Base-by-base conservation (phyloP, 2,797 vertebrate genomes). In the Acomys russatus region DNA sequence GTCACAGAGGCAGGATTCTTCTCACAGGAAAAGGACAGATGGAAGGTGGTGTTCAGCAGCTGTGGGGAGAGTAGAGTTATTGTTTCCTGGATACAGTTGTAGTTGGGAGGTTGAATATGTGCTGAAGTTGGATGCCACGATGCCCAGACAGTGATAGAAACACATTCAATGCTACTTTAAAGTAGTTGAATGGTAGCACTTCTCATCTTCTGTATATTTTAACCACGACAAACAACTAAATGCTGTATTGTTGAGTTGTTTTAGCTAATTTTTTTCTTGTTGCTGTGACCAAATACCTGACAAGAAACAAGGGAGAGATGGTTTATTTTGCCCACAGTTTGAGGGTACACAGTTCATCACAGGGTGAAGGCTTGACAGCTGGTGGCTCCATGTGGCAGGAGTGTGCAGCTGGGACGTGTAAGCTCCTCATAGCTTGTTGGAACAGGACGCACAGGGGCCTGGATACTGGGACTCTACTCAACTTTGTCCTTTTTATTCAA, bases 141-240 rank as follows among this genome's bases (percentile, higher is more conserved):
- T 88, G 54, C 35, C 38, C 64, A 44, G 2, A 66, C 11, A 83
- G 33, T 23, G 74, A 10, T 28, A 20, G n/a, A 22, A 90, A 66
- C 86, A n/a, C 28, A 51, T 68, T 73, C n/a, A 74, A 35, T 94
- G 56, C 11, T 70, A 79, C n/a, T 90, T 90, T 54, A 71, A 85
- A 94, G 35, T 77, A 71, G 30, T 78, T 79, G 63, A 92, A 51
- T 92, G 79, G 10, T 91, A 71, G 77, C 49, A 94, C 82, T 95
- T 64, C 49, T 64, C 61, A 78, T 74, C 18, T 68, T 80, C 56
- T 49, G 1, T 11, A n/a, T 64, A 61, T 89, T 83, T 96, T 78
- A 44, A 54, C 28, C 6, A 25, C 10, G 78, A 73, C 82, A 92
- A 91, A 59, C 56, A 33, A 33, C 49, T 23, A 15, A 9, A 56